Conservation (phyloP, 2,113 vertebrate genomes). For the Pluvialis apricaria region DNA sequence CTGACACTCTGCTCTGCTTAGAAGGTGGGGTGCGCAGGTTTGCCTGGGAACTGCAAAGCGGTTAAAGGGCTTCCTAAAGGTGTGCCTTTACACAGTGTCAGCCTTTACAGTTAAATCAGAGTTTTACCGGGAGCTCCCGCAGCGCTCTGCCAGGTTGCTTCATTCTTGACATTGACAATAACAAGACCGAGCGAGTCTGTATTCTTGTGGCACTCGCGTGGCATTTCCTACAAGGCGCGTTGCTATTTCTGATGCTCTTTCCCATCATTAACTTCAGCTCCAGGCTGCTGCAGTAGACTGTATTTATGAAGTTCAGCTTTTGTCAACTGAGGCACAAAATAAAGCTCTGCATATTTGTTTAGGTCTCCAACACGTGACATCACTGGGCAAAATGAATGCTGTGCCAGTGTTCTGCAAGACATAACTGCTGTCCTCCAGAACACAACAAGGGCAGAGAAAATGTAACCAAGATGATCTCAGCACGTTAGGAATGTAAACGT, state of each 20-base stretch:
- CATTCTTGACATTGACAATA: neutral
- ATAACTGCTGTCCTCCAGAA: slow-evolving; percentile 12
- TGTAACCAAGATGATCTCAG: slow-evolving; percentile 48
- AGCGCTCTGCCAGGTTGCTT: neutral
- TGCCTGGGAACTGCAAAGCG: neutral
- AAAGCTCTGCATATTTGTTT: slow-evolving; percentile 35
- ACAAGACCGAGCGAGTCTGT: neutral
- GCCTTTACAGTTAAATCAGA: neutral
- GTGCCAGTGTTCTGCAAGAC: neutral
- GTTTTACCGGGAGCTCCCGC: fast-evolving
- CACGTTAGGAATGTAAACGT: slow-evolving; percentile 27
- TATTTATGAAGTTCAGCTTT: slow-evolving; percentile 25
- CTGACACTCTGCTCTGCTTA: neutral
- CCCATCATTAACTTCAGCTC: slow-evolving; percentile 35
- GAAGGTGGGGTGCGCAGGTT: neutral
- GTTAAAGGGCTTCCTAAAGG: neutral
- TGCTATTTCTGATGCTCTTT: slow-evolving; percentile 41
- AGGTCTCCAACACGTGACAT: slow-evolving; percentile 21
- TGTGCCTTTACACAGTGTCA: neutral
- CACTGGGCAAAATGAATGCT: neutral
- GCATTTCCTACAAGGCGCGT: neutral
- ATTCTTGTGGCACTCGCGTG: neutral
- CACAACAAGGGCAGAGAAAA: slow-evolving; percentile 52
- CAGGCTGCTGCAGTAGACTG: slow-evolving; percentile 42
- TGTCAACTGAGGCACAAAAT: slow-evolving; percentile 56